These are phyloP conservation scores for Drosophila phalerata DNA, from an alignment of 2,888 invertebrate genomes.

Conservation along the genomic window DNA sequence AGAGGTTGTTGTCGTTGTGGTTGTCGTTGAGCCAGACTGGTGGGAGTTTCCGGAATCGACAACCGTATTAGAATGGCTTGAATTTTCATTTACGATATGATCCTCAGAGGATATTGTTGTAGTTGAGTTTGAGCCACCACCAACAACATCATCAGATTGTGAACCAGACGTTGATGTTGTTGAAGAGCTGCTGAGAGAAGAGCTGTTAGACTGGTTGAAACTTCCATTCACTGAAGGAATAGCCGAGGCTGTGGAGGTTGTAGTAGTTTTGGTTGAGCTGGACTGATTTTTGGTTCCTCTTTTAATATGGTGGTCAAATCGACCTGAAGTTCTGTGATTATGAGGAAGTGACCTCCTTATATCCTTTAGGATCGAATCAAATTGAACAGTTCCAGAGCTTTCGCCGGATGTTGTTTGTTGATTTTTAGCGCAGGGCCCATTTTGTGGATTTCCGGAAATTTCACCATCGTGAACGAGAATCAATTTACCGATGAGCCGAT, in stretches of 20 bases:
- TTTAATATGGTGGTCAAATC: constrained; percentile 4
- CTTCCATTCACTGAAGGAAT: background rate
- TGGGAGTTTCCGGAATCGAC: background rate
- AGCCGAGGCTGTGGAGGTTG: background rate
- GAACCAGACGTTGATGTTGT: constrained; percentile 3
- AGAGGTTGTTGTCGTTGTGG: constrained; percentile 2
- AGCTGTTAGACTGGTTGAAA: background rate
- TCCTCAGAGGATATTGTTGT: constrained; percentile 12
- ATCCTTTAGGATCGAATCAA: constrained; percentile 34
- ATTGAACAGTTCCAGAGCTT: constrained; percentile 6
- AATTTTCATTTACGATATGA: background rate
- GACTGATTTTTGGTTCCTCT: constrained; percentile 15
- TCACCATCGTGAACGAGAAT: constrained; percentile 57
- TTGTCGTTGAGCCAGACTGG: background rate
- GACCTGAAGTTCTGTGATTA: constrained; percentile 26
- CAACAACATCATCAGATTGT: constrained; percentile 1
- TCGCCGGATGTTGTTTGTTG: constrained; percentile 16
- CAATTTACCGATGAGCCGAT: constrained; percentile 65
- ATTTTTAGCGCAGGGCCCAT: constrained; percentile 52
- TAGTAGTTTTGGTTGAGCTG: constrained; percentile 7
- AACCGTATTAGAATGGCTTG: background rate
- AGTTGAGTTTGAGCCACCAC: constrained; percentile 15
- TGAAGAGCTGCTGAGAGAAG: background rate
- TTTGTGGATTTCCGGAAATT: constrained; percentile 51
- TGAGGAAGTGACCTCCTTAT: constrained; percentile 34